A percentile compares a stretch with the other conserved stretches of the same genome.
These are phyloP conservation scores for Dicyrtomina minuta DNA, from an alignment of 2,888 invertebrate genomes.

Conservation along the genomic window DNA sequence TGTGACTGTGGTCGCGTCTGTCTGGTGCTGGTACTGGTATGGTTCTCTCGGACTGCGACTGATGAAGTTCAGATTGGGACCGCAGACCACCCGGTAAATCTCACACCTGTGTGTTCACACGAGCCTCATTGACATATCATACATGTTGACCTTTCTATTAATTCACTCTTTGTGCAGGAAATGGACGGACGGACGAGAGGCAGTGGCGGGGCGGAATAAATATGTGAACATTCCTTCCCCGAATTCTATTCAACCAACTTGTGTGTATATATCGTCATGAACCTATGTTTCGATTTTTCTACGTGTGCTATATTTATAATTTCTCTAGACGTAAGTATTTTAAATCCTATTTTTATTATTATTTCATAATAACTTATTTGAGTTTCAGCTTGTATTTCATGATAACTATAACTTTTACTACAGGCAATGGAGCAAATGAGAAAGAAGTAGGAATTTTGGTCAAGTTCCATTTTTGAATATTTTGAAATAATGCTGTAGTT, in stretches of 20 bases:
- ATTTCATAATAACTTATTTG: no score
- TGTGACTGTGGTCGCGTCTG: background rate
- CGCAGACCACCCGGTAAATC: conserved; percentile 51
- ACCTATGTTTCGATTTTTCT: no score
- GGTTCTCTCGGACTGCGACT: conserved; percentile 21
- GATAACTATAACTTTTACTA: no score
- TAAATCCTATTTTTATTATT: no score
- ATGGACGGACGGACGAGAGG: background rate
- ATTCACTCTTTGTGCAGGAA: conserved; percentile 18
- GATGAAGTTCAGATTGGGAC: conserved; percentile 35
- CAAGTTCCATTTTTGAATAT: no score
- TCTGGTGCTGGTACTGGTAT: background rate
- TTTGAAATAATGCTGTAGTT: no score
- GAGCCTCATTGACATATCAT: conserved; percentile 32
- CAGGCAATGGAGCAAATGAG: no score
- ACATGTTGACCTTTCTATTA: conserved; percentile 34
- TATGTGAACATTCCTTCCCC: background rate
- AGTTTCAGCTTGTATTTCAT: no score
- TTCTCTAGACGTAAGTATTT: no score
- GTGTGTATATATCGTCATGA: background rate
- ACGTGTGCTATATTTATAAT: no score
- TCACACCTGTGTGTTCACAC: conserved; percentile 45
- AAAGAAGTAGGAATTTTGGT: no score
- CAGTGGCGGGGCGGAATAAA: background rate
- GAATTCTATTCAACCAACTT: background rate